These are phyloP conservation scores for Glaucidium brasilianum DNA, from an alignment of 2,113 vertebrate genomes.

Conservation along the genomic window DNA sequence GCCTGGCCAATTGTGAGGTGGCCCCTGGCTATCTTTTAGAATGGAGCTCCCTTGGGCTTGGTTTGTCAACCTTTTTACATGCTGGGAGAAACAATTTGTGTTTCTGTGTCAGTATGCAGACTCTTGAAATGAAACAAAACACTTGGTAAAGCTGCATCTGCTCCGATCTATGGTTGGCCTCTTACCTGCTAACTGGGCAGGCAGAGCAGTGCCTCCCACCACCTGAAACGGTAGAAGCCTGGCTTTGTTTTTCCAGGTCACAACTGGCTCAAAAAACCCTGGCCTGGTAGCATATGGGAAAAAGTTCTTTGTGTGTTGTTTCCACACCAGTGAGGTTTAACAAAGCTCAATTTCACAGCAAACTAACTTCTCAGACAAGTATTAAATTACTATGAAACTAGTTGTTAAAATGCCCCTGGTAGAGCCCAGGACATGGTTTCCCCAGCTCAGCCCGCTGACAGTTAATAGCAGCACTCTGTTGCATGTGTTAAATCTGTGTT, in stretches of 20 bases:
- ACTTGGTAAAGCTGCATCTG: background rate
- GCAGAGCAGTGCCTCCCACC: background rate
- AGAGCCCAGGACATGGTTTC: background rate
- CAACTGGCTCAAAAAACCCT: background rate
- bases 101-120: background rate
- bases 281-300: background rate
- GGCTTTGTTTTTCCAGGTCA: background rate
- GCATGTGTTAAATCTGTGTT: background rate
- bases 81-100: background rate
- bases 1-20: no score
- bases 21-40: background rate
- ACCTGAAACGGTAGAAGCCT: background rate
- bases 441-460: fast-evolving
- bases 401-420: background rate
- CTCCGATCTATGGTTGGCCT: background rate
- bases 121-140: background rate
- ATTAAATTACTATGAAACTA: background rate
- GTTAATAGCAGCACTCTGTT: background rate
- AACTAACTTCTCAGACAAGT: background rate
- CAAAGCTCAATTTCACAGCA: background rate
- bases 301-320: background rate
- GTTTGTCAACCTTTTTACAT: background rate
- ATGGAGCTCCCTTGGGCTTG: background rate
- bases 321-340: background rate
- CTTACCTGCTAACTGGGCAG: background rate